Base-by-base conservation (phyloP, 2,113 vertebrate species). In the Ariopsis seemanni region DNA sequence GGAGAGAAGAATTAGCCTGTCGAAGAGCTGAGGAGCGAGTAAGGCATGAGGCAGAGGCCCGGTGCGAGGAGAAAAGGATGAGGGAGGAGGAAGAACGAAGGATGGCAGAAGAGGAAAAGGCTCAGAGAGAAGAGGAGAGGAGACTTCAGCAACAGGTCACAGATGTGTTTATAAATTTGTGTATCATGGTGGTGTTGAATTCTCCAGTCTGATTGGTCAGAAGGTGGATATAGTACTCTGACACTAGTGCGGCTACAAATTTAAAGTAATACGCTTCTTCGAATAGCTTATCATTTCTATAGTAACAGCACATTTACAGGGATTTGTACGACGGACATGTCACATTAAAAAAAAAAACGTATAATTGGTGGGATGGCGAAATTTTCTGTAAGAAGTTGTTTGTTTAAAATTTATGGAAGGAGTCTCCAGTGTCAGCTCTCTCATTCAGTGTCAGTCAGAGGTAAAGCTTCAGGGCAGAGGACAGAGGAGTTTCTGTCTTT, bases 71-170 rank as follows among this genome's bases (percentile, higher is more conserved):
- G 85, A 95, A 92, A 72, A 96, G 57, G 48, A 93, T 82, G 71
- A 95, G 88, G 86, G 95, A 96, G 88, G 94, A 93, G 55, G 95
- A 96, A 88, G 95, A 97, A 92, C 95, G 95, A 67, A 95, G 93
- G 20, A 86, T 20, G 75, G 96, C 96, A 12, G 95, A 94, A 75
- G 96, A 96, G 14, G 97, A 97, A 89, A 93, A 94, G 50, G 94
- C 94, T 48, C 94, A 94, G 85, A 95, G 88, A 55, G 96, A 94
- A 87, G 97, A 97, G 88, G 92, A 93, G 20, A 95, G 95, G 48
- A 96, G 95, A 6, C n/a, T 96, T 79, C 96, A 96, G 90, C 98
- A 96, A 90, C 97, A 99, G 94, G 98, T 97, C 55, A 63, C 86
- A 30, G 22, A 63, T 18, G 18, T n/a, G 27, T 82, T 82, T 30